Evolutionary conservation across 2,113 vertebrate species (phyloP).

Genomic region (Nipponia nippon): DNA sequence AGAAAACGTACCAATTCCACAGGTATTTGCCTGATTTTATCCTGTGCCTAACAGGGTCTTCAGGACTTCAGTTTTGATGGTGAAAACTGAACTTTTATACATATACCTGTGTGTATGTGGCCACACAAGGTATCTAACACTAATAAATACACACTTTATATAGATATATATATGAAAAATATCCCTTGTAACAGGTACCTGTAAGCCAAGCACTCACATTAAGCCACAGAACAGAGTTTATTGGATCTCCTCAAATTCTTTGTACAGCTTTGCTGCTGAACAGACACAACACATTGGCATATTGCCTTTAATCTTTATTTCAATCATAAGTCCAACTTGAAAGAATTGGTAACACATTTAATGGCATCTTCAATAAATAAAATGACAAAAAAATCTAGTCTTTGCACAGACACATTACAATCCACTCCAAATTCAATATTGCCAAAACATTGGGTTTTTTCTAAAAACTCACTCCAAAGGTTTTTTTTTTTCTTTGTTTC

Average conservation of each 20-base stretch:
- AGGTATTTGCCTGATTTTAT: neutral
- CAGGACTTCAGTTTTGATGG: neutral
- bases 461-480: neutral
- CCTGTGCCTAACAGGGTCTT: neutral
- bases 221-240: conserved; percentile 66
- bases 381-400: conserved; percentile 37
- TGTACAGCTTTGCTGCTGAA: conserved; percentile 43
- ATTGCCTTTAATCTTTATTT: conserved; percentile 49
- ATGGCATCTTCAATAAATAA: conserved; percentile 65
- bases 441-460: neutral
- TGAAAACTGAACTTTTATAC: neutral
- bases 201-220: conserved; percentile 15
- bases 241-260: conserved; percentile 60
- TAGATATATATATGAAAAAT: neutral
- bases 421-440: conserved; percentile 55
- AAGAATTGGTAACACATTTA: conserved; percentile 26
- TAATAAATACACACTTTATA: neutral
- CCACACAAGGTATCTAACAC: rapidly evolving
- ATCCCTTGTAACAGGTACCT: neutral
- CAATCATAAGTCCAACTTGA: neutral
- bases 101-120: neutral
- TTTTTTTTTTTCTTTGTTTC: conserved; percentile 1
- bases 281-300: conserved; percentile 14
- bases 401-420: conserved; percentile 53
- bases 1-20: neutral